Evolutionary conservation across 2,797 vertebrate genomes (phyloP).

Genomic region (Carcharodon carcharias): DNA sequence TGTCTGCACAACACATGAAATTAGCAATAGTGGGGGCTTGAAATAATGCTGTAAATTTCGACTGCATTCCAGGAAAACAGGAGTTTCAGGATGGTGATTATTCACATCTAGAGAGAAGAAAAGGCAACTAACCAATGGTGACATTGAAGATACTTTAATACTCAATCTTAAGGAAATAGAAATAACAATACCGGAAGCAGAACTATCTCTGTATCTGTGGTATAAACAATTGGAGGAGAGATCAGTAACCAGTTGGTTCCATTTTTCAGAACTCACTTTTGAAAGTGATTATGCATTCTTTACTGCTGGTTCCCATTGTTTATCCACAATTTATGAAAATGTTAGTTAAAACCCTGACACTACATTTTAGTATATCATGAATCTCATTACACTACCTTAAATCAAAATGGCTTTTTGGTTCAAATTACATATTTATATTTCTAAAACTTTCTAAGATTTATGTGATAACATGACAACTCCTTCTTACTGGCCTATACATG

Average conservation of each 20-base stretch:
- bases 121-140: not conserved
- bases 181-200: not conserved
- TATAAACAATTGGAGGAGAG: not conserved
- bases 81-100: not conserved
- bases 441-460: not conserved
- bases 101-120: not conserved
- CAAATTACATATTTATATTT: not conserved
- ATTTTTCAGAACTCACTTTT: not conserved
- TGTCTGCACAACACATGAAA: not conserved
- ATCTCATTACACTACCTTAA: not conserved
- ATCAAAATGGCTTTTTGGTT: not conserved
- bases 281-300: not conserved
- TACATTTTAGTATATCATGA: not conserved
- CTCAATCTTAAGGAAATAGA: not conserved
- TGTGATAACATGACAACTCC: not conserved
- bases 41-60: not conserved
- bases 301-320: not conserved
- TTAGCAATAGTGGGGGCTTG: not conserved
- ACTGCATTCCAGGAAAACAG: not conserved
- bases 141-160: not conserved
- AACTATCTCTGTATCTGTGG: not conserved
- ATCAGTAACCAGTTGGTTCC: not conserved
- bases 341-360: not conserved
- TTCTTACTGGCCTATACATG: not conserved
- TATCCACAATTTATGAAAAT: not conserved